These are phyloP conservation scores for Cecropterus lyciades DNA, from an alignment of 1,140 invertebrate species.

Conservation along the genomic window DNA sequence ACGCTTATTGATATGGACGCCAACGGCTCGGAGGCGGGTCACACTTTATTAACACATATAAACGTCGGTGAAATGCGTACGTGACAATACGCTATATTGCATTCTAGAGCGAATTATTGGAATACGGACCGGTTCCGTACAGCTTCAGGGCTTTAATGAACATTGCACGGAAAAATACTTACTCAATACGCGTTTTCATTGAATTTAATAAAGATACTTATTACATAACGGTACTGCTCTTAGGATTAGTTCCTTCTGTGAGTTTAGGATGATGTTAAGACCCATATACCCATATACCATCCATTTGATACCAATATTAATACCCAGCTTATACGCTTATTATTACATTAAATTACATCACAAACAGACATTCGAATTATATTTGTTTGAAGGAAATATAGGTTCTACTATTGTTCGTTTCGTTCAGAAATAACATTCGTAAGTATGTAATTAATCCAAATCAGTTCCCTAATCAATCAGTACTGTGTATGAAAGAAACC, in stretches of 20 bases:
- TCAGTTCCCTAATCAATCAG: no score
- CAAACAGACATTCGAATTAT: no score
- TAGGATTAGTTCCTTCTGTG: neutral
- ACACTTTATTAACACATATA: conserved; percentile 81
- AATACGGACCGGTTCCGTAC: conserved; percentile 23
- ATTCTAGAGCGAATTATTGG: conserved; percentile 34
- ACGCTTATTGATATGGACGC: conserved; percentile 80
- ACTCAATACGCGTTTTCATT: neutral
- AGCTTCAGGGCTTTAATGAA: conserved; percentile 2
- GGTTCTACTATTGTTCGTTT: no score
- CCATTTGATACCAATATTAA: no score
- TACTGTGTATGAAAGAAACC: no score
- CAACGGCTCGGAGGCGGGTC: conserved; percentile 61
- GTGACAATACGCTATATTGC: conserved; percentile 74
- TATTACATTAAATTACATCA: no score
- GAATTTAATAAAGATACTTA: neutral
- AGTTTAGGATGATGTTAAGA: no score
- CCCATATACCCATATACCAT: no score
- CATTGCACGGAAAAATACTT: conserved; percentile 11
- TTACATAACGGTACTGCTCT: neutral
- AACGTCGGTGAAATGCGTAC: conserved; percentile 66
- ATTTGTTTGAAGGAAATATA: no score
- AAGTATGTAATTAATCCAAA: no score
- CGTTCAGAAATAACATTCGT: no score
- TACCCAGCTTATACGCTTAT: no score